Evolutionary conservation across 1,140 invertebrate genomes (phyloP), one percentile per base, ranked within the genome.

Genomic region (Drosophila pseudoobscura): DNA sequence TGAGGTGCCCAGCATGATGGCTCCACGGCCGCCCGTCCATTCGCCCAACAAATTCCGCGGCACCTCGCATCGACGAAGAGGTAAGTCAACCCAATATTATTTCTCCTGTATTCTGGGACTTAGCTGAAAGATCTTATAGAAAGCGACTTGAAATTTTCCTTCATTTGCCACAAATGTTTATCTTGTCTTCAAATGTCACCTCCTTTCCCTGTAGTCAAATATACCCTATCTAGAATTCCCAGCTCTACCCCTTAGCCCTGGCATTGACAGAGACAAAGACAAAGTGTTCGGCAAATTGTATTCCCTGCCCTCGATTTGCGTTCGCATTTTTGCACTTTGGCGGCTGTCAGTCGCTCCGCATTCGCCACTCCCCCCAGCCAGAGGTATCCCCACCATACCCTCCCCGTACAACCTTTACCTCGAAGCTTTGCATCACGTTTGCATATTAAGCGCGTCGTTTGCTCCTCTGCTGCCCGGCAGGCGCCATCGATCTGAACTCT

Each of bases 1-100:
- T 79, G 90, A 91, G 78, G 90, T 91, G 71, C 90, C 90, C 53
- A 89, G 72, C 70, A 90, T 91, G 88, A 63, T 91, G 79, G 90
- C 90, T 2, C 90, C 90, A 7, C 77, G 89, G 9, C 90, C 90
- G 7, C 90, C 90, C 0, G 44, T 90, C 4, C 57, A 88, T 13
- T 91, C 90, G 17, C 90, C 90, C 0, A 90, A 78, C 55, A 91
- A 90, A 78, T 90, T 90, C 60, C 90, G 90, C 35, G 80, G 90
- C 50, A 39, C 13, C 3, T 65, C 78, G 6, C 79, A 91, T 69
- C 79, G 84, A 26, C 50, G 89, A 78, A 69, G 83, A 80, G 90
- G 90, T 91, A 69, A 91, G 90, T 89, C 22, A n/a, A 24, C 46
- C 9, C 43, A 29, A 29, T 3, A 39, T 11, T 56, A 22, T 44